Evolutionary conservation across 2,797 vertebrate genomes (phyloP).

Genomic region (Tenualosa ilisha): DNA sequence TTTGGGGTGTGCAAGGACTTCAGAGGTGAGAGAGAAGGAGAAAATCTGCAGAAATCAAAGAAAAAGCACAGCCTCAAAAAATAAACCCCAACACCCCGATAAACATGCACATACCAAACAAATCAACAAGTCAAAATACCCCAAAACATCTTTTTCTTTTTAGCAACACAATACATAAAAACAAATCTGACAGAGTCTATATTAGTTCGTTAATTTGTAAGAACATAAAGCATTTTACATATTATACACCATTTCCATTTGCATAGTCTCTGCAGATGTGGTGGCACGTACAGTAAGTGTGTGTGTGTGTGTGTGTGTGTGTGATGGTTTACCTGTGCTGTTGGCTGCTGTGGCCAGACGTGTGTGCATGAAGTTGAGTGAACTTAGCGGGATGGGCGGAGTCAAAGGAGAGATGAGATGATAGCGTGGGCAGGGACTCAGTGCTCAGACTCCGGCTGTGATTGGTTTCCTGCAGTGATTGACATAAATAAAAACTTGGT

Average conservation of each 20-base stretch:
- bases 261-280: too few relatives aligned
- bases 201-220: too few relatives aligned
- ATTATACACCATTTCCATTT: too few relatives aligned
- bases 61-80: conserved; percentile 29
- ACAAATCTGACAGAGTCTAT: too few relatives aligned
- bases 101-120: background rate
- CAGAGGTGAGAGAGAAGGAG: conserved; percentile 68
- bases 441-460: conserved; percentile 81
- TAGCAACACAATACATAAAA: too few relatives aligned
- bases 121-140: too few relatives aligned
- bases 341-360: conserved; percentile 64
- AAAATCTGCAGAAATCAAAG: conserved; percentile 63
- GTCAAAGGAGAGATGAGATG: conserved; percentile 74
- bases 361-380: conserved; percentile 72
- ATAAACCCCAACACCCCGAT: background rate
- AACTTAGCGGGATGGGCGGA: conserved; percentile 74
- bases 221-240: too few relatives aligned
- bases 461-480: conserved; percentile 98
- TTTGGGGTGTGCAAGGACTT: conserved; percentile 61
- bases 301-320: too few relatives aligned
- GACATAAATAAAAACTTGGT: conserved; percentile 99
- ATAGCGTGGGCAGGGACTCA: conserved; percentile 75
- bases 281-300: too few relatives aligned
- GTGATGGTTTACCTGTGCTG: conserved; percentile 69
- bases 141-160: too few relatives aligned